Conservation (phyloP, 1,140 invertebrate genomes). For the Platorchestia sp. region DNA sequence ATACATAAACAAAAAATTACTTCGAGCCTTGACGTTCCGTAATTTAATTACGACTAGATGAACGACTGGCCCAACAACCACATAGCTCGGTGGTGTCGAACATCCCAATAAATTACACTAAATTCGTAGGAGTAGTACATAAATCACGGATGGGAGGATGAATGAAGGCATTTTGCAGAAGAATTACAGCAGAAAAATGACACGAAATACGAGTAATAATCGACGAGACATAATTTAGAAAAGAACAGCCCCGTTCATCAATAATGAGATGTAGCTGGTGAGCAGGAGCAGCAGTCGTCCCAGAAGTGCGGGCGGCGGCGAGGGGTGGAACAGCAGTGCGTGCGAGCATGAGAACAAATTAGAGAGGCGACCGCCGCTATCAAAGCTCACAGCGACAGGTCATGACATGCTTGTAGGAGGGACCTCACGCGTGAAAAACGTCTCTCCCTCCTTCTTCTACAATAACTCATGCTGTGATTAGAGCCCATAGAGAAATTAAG, state of each 20-base stretch:
- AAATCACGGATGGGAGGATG: not conserved
- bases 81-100: not conserved
- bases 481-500: not conserved
- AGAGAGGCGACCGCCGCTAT: slow-evolving; percentile 6
- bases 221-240: not conserved
- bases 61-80: not conserved
- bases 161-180: not conserved
- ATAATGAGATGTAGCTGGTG: not conserved
- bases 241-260: not conserved
- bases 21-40: not conserved
- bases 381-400: slow-evolving; percentile 21
- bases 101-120: not conserved
- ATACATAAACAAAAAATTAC: not conserved
- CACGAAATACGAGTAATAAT: not conserved
- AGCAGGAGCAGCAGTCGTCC: not conserved
- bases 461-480: not conserved
- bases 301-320: not conserved
- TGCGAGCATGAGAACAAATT: not conserved
- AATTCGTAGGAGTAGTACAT: not conserved
- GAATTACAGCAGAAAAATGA: not conserved
- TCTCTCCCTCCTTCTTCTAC: not conserved
- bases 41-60: not conserved
- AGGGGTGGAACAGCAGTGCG: not conserved
- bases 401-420: slow-evolving; percentile 19
- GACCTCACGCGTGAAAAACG: not conserved